Percentiles rank a stretch among this genome's conserved stretches.
phyloP scores from a whole-genome alignment of 2,113 vertebrate genomes.

The Himantopus leucocephalus region DNA sequence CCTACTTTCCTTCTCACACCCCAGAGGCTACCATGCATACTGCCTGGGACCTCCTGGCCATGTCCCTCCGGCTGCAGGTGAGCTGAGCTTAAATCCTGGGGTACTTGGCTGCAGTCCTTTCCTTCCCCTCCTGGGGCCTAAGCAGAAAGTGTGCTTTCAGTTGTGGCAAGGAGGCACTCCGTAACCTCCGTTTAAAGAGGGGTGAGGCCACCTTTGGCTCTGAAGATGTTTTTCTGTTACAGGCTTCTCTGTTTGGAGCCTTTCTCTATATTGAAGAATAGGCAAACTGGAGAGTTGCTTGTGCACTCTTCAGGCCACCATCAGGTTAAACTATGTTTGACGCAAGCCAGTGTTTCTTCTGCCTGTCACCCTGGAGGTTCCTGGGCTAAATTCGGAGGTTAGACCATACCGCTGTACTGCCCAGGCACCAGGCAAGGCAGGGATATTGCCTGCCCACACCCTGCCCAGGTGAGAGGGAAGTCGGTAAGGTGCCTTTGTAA shows the following conservation, averaged over 20 bases:
- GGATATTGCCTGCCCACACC: fast-evolving
- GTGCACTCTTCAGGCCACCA: background rate
- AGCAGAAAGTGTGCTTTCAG: background rate
- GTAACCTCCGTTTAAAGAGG: background rate
- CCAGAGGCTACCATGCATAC: background rate
- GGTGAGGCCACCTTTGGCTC: background rate
- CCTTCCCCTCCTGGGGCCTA: background rate
- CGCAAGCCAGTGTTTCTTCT: fast-evolving
- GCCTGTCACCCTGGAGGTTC: background rate
- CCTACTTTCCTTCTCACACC: background rate
- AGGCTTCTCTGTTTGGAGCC: background rate
- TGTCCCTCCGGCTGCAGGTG: background rate
- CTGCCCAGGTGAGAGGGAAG: background rate
- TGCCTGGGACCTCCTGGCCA: background rate
- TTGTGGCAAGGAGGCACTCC: background rate
- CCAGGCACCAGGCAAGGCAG: background rate
- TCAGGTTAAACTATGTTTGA: background rate
- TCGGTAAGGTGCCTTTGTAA: background rate
- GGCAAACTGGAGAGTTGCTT: background rate
- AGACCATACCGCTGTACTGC: background rate
- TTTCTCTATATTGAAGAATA: background rate
- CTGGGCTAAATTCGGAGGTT: background rate
- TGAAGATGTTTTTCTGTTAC: background rate
- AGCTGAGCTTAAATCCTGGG: background rate
- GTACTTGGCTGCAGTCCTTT: background rate